Percentiles rank a stretch among this genome's conserved stretches.
Evolutionary conservation across 2,888 invertebrate species (phyloP).

Genomic region (Heliconius hortense): DNA sequence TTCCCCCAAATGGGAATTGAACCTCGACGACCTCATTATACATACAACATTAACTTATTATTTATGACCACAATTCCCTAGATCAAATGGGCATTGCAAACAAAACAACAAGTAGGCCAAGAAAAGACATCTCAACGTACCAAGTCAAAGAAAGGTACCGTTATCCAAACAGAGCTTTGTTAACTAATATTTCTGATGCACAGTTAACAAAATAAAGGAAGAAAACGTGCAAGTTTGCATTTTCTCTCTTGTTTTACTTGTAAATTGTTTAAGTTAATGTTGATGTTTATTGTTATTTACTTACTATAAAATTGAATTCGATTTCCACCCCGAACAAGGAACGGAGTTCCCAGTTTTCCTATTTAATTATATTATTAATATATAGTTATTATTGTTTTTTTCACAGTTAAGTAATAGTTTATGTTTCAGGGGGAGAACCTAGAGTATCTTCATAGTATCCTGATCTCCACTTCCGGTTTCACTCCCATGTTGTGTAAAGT

Average conservation of each 20-base stretch:
- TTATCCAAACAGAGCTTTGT: neutral
- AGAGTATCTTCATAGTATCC: too few species aligned
- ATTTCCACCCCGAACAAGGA: too few species aligned
- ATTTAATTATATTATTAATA: too few species aligned
- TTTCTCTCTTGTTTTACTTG: neutral
- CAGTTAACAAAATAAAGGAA: slow-evolving; percentile 15
- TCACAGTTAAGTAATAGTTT: too few species aligned
- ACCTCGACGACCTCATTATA: too few species aligned
- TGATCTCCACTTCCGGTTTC: too few species aligned
- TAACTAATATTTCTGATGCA: neutral
- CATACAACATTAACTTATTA: neutral
- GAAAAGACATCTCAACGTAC: slow-evolving; percentile 1
- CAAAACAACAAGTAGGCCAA: slow-evolving; percentile 8
- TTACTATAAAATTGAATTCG: too few species aligned
- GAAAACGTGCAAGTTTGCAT: neutral
- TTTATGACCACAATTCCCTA: neutral
- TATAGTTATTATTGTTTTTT: too few species aligned
- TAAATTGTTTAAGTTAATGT: neutral
- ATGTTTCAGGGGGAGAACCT: too few species aligned
- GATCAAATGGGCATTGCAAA: neutral
- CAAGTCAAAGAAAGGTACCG: slow-evolving; percentile 2
- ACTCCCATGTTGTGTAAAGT: too few species aligned
- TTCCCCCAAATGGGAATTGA: too few species aligned
- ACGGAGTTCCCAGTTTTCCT: too few species aligned
- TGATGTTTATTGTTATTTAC: neutral